Evolutionary conservation across 37 sponge, comb jelly and placozoan genomes (phyloP), one percentile per base, ranked within the genome.

Genomic region (Ephydatia muelleri): DNA sequence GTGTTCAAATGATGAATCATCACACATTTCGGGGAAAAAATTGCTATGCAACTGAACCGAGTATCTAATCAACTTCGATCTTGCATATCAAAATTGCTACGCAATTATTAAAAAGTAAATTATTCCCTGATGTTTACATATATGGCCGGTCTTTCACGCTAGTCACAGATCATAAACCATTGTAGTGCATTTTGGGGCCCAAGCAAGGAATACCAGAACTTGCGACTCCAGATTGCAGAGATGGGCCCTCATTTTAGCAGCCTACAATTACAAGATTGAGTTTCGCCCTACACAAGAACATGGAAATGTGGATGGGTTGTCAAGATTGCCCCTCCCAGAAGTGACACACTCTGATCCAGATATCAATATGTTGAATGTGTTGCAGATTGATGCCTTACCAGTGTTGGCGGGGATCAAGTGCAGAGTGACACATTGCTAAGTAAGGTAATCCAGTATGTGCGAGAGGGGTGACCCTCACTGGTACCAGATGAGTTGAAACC

Each of bases 271-370:
- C 74, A 71, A 82, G 28, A 93, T 93, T 34, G 69, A 73, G 65
- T 93, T 81, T 77, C 43, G 78, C 38, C 81, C 78, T 2, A 93
- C 94, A 43, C 38, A 68, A 19, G 68, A 81, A 33, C 90, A 89
- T 80, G 82, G 40, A 34, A 86, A 93, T 67, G 87, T 82, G 12
- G 94, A 93, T 80, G 79, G 87, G 3, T 72, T 89, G n/a, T 93
- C 87, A 33, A 68, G 90, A 2, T 70, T 86, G 6, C 90, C 94
- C 5, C 77, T 90, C n/a, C 12, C 32, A 21, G 80, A 22, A 65
- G 31, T 76, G 29, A 49, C 71, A 38, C 39, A 66, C 25, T 37
- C n/a, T 36, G 89, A 48, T 0, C 57, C 27, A 19, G 86, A 86
- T 23, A 21, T 68, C n/a, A 30, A n/a, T 25, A 39, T 83, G 23